Percentiles rank a stretch among this genome's conserved stretches.
Conservation (phyloP, 2,888 invertebrate genomes). For the Nycteola revayana region DNA sequence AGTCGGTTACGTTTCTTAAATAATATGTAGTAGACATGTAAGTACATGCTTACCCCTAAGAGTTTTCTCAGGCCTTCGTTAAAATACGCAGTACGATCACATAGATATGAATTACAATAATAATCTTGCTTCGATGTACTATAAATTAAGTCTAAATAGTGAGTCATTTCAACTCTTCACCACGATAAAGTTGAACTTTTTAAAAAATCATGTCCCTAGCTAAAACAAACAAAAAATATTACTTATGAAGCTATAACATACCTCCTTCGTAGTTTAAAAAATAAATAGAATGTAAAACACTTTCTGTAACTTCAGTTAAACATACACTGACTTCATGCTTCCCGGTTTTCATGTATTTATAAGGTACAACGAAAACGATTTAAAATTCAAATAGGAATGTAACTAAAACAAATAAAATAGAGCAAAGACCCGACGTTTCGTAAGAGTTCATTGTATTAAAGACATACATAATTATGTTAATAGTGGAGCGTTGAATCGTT, state of each 20-base stretch:
- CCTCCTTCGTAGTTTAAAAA: conserved; percentile 14
- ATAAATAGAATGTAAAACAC: conserved; percentile 11
- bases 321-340: conserved; percentile 16
- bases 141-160: conserved; percentile 3
- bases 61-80: conserved; percentile 4
- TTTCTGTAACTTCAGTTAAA: conserved; percentile 6
- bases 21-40: too few relatives aligned
- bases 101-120: conserved; percentile 7
- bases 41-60: conserved; percentile 11
- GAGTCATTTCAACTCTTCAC: too few relatives aligned
- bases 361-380: conserved; percentile 17
- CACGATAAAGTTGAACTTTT: too few relatives aligned
- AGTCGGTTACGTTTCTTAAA: too few relatives aligned
- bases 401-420: conserved; percentile 16
- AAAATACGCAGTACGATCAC: conserved; percentile 11
- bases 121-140: background rate
- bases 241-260: conserved; percentile 19
- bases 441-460: conserved; percentile 28
- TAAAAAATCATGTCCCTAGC: too few relatives aligned
- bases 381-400: conserved; percentile 21
- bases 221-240: too few relatives aligned
- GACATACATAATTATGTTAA: conserved; percentile 14
- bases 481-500: conserved; percentile 9
- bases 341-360: conserved; percentile 16
- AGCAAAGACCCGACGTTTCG: conserved; percentile 14